Conservation (phyloP, 2,888 invertebrate genomes). For the Quadroppia sp. region DNA sequence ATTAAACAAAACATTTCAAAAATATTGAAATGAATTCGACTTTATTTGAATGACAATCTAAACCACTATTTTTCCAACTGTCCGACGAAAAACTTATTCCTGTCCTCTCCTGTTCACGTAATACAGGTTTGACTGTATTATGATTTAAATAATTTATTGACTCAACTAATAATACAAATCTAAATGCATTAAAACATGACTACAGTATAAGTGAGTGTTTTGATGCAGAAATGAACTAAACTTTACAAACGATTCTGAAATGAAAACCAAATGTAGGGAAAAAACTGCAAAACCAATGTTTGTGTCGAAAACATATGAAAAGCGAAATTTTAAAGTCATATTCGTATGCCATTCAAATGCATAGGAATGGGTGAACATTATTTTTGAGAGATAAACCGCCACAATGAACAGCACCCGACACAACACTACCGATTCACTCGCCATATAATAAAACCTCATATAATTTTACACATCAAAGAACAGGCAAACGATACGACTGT, state of each 20-base stretch:
- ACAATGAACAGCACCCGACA: conserved; percentile 27
- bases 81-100: too few relatives aligned
- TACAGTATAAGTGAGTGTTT: not conserved
- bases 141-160: conserved; percentile 21
- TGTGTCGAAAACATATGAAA: conserved; percentile 18
- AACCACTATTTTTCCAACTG: too few relatives aligned
- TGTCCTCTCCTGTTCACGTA: too few relatives aligned
- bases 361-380: not conserved
- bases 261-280: not conserved
- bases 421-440: conserved; percentile 10
- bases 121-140: conserved; percentile 5
- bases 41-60: too few relatives aligned
- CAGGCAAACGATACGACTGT: not conserved
- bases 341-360: not conserved
- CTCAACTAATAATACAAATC: conserved; percentile 11
- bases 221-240: not conserved
- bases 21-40: too few relatives aligned
- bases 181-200: not conserved
- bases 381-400: conserved; percentile 27
- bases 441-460: conserved; percentile 24
- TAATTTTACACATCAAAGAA: conserved; percentile 27
- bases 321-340: conserved; percentile 30
- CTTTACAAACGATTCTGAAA: too few relatives aligned
- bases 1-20: too few relatives aligned
- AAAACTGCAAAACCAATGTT: conserved; percentile 10